These are phyloP conservation scores for Montipora foliosa DNA, from an alignment of 64 coral and sea anemone species.

Conservation along the genomic window DNA sequence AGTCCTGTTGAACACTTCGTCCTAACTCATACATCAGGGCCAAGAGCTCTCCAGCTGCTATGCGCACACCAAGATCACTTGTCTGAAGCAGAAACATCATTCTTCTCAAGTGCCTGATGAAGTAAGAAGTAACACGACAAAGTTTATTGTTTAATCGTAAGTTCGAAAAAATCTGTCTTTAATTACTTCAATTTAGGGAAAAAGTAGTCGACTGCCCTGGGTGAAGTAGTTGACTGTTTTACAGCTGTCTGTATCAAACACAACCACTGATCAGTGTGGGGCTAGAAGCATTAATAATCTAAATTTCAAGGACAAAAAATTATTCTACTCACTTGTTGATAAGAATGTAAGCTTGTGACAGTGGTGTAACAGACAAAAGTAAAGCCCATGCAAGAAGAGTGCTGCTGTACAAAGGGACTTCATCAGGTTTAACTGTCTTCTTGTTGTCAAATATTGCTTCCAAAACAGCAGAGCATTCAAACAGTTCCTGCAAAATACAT, in stretches of 20 bases:
- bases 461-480: slow-evolving; percentile 69
- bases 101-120: slow-evolving; percentile 59
- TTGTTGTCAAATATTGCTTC: slow-evolving; percentile 78
- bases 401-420: slow-evolving; percentile 67
- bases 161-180: too few species aligned
- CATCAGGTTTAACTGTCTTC: slow-evolving; percentile 60
- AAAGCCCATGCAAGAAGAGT: slow-evolving; percentile 82
- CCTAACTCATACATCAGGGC: slow-evolving; percentile 94
- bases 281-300: not conserved
- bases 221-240: too few species aligned
- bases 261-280: too few species aligned
- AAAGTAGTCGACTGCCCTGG: too few species aligned
- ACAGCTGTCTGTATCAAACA: too few species aligned
- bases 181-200: too few species aligned
- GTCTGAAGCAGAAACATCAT: slow-evolving; percentile 74
- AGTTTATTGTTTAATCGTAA: not conserved
- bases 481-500: slow-evolving; percentile 69
- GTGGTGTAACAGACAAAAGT: slow-evolving; percentile 80
- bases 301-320: not conserved
- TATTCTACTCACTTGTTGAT: slow-evolving; percentile 73
- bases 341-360: slow-evolving; percentile 44
- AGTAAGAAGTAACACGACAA: not conserved
- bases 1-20: slow-evolving; percentile 67
- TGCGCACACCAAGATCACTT: slow-evolving; percentile 83
- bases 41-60: slow-evolving; percentile 88